Evolutionary conservation across 2,113 vertebrate genomes (phyloP).

Genomic region (Malurus cyaneus): DNA sequence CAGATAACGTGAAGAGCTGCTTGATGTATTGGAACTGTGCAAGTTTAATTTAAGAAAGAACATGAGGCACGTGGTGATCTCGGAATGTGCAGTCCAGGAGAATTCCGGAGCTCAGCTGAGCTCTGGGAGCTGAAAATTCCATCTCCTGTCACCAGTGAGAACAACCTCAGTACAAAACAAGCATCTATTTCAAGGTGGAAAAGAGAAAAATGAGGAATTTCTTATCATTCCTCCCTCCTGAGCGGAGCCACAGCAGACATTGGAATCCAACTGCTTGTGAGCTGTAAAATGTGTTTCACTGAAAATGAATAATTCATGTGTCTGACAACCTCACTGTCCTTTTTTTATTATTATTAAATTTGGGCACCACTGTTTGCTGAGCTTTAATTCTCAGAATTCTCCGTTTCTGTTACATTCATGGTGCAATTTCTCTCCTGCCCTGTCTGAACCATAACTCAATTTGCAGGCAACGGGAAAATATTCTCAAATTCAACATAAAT

Average conservation of each 20-base stretch:
- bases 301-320: background rate
- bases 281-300: background rate
- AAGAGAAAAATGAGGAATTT: background rate
- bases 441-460: background rate
- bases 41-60: background rate
- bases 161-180: background rate
- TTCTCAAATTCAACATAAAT: background rate
- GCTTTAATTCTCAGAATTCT: background rate
- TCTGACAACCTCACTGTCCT: background rate
- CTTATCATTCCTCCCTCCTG: background rate
- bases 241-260: background rate
- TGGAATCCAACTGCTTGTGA: background rate
- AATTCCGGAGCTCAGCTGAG: background rate
- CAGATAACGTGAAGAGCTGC: background rate
- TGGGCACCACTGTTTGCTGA: background rate
- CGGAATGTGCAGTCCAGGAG: background rate
- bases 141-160: background rate
- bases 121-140: background rate
- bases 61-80: background rate
- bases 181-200: background rate
- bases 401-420: accelerated
- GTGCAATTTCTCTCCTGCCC: background rate
- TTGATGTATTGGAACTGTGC: background rate
- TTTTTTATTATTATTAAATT: background rate
- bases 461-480: background rate